A percentile compares a stretch with the other conserved stretches of the same genome.
phyloP scores from a whole-genome alignment of 2,888 invertebrate species.

The Digitonthophagus gazella region DNA sequence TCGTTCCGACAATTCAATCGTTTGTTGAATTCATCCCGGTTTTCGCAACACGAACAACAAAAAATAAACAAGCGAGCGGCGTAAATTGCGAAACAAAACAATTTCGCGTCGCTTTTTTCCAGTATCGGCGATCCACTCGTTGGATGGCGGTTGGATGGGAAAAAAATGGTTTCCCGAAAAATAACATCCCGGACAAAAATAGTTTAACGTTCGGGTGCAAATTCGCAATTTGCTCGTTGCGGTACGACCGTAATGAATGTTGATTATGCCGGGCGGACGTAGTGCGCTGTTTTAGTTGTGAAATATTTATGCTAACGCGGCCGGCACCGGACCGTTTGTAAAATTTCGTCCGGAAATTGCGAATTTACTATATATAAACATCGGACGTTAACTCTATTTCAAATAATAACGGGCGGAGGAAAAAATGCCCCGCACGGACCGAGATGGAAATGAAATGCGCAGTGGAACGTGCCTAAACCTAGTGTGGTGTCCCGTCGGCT shows the following conservation, averaged over 20 bases:
- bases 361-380: slow-evolving; percentile 30
- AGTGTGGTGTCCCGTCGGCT: slow-evolving; percentile 24
- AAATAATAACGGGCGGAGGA: slow-evolving; percentile 2
- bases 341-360: slow-evolving; percentile 40
- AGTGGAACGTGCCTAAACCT: slow-evolving; percentile 41
- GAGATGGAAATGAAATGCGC: slow-evolving; percentile 40
- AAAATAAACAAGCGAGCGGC: neutral
- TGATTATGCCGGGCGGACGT: slow-evolving; percentile 24
- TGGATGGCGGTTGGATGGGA: neutral
- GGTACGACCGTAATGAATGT: slow-evolving; percentile 26
- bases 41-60: neutral
- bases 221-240: slow-evolving; percentile 23
- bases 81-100: neutral
- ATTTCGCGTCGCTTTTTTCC: neutral
- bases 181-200: slow-evolving; percentile 2
- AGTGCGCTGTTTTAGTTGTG: slow-evolving; percentile 27
- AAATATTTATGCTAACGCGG: slow-evolving; percentile 26
- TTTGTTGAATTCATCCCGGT: neutral
- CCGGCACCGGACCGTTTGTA: slow-evolving; percentile 24
- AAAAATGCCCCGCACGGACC: slow-evolving; percentile 3
- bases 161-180: neutral
- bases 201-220: slow-evolving; percentile 6
- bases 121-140: neutral
- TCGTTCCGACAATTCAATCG: neutral
- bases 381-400: slow-evolving; percentile 7